These are phyloP conservation scores for Apocrypta bakeri DNA, from an alignment of 1,140 invertebrate species.

Conservation along the genomic window DNA sequence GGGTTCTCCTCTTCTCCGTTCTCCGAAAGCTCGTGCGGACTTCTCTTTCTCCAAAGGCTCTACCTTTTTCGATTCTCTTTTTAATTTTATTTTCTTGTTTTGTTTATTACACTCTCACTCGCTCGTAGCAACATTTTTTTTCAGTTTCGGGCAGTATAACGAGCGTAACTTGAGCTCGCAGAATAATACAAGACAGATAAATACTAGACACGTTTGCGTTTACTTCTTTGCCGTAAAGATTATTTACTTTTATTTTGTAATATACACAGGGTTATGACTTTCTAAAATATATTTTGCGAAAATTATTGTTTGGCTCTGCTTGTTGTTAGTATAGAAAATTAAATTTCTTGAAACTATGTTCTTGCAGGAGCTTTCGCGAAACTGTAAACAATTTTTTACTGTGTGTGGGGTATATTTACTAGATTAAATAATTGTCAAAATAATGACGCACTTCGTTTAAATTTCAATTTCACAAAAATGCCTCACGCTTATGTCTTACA, in stretches of 20 bases:
- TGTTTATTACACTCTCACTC: background rate
- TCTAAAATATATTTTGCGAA: background rate
- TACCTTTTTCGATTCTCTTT: no score
- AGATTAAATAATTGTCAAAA: no score
- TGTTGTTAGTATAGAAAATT: no score
- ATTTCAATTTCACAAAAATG: no score
- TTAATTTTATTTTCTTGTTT: background rate
- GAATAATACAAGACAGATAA: background rate
- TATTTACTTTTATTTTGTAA: background rate
- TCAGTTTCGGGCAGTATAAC: background rate
- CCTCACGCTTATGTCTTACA: no score
- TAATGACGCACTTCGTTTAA: no score
- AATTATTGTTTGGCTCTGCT: no score
- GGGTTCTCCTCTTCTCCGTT: background rate
- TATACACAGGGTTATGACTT: background rate
- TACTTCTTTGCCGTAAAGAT: background rate
- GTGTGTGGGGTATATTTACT: no score
- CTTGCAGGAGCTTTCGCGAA: no score
- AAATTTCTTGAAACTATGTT: no score
- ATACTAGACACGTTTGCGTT: background rate
- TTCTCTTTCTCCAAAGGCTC: background rate
- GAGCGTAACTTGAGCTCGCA: background rate
- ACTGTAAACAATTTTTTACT: no score
- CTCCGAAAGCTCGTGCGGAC: background rate
- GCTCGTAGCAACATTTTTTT: background rate